Percentiles rank a stretch among this genome's conserved stretches.
Conservation (phyloP, 2,797 vertebrate genomes). For the Karalla daura region DNA sequence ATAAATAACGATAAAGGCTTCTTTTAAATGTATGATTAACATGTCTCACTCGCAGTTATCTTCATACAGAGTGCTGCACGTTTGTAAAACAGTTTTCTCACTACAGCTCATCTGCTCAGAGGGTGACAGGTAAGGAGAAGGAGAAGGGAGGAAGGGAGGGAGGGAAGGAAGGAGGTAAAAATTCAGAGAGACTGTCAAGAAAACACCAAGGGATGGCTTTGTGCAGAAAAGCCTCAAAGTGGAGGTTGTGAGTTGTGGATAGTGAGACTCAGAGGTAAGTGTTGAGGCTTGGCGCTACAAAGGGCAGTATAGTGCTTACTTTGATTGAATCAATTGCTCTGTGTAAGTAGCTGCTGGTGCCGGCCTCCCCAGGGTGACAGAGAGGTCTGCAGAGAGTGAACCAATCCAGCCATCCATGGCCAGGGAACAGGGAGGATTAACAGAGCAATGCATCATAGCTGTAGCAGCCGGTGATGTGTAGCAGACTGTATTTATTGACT, state of each 20-base stretch:
- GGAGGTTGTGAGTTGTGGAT: constrained; percentile 76
- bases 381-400: constrained; percentile 70
- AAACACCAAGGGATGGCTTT: constrained; percentile 60
- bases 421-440: constrained; percentile 70
- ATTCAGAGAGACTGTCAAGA: constrained; percentile 52
- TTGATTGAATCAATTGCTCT: constrained; percentile 87
- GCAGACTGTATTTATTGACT: constrained; percentile 84
- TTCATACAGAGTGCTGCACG: constrained; percentile 17
- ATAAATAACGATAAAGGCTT: constrained; percentile 51
- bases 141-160: constrained; percentile 15
- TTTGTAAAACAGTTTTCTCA: constrained; percentile 26
- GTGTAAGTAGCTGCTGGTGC: constrained; percentile 83
- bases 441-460: constrained; percentile 78
- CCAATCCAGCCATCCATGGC: constrained; percentile 71
- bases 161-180: constrained; percentile 30
- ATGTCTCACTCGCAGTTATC: constrained; percentile 38
- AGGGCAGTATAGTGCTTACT: constrained; percentile 80
- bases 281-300: constrained; percentile 75
- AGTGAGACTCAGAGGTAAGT: constrained; percentile 71
- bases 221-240: constrained; percentile 70
- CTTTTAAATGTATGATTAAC: constrained; percentile 51
- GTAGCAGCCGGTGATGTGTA: constrained; percentile 70
- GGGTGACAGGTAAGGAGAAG: constrained; percentile 3
- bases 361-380: constrained; percentile 78
- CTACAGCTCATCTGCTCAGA: constrained; percentile 4